Evolutionary conservation across 1,140 invertebrate species (phyloP).

Genomic region (Drosophila teissieri): DNA sequence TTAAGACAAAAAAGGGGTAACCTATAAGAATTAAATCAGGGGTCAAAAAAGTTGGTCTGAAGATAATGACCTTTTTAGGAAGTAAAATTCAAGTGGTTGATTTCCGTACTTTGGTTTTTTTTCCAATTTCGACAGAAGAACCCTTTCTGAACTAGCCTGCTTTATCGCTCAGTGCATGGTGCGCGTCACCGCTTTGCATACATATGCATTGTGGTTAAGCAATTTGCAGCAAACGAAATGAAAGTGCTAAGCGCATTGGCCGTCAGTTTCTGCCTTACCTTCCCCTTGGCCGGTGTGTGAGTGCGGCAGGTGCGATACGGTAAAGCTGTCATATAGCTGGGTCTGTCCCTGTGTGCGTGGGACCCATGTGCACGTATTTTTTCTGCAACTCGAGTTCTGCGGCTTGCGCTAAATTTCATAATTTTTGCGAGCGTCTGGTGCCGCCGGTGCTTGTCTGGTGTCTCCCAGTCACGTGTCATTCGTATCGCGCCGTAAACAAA

Average conservation of each 20-base stretch:
- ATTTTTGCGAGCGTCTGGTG: slow-evolving; percentile 61
- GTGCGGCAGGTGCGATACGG: slow-evolving; percentile 77
- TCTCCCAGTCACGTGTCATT: slow-evolving; percentile 77
- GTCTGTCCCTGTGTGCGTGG: slow-evolving; percentile 16
- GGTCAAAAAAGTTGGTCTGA: too few relatives aligned
- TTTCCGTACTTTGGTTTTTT: too few relatives aligned
- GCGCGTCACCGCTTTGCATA: slow-evolving; percentile 48
- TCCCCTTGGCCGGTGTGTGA: slow-evolving; percentile 9
- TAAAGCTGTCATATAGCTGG: slow-evolving; percentile 60
- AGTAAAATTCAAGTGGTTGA: too few relatives aligned
- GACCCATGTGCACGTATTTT: slow-evolving; percentile 32
- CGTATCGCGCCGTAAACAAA: slow-evolving; percentile 78
- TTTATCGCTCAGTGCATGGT: neutral
- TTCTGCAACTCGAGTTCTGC: slow-evolving; percentile 49
- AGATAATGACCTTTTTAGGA: too few relatives aligned
- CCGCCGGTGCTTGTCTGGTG: slow-evolving; percentile 37
- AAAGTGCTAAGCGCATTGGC: slow-evolving; percentile 79
- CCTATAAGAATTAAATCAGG: too few relatives aligned
- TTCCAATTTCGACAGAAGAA: neutral
- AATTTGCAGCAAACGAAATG: slow-evolving; percentile 80
- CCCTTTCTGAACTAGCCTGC: neutral
- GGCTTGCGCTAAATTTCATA: slow-evolving; percentile 82
- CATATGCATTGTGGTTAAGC: slow-evolving; percentile 77
- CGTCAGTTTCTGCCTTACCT: slow-evolving; percentile 49
- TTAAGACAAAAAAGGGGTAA: too few relatives aligned